These are phyloP conservation scores for Patella ulyssiponensis DNA, from an alignment of 2,888 invertebrate species.

Conservation along the genomic window DNA sequence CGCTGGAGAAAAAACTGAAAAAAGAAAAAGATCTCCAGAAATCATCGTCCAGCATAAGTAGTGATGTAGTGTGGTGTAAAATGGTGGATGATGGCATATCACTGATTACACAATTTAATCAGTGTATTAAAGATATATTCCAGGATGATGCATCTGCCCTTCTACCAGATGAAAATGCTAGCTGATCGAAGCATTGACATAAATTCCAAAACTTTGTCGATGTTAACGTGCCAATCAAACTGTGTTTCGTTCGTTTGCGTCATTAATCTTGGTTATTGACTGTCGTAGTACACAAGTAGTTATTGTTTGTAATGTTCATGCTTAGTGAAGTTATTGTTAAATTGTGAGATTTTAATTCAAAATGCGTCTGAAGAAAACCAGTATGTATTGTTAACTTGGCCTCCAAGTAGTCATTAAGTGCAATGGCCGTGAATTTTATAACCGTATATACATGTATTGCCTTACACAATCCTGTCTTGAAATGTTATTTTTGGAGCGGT, in stretches of 20 bases:
- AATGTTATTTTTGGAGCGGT: too few relatives aligned
- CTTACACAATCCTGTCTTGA: too few relatives aligned
- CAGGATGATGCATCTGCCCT: not conserved
- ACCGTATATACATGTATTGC: too few relatives aligned
- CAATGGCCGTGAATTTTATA: not conserved
- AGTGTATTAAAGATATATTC: not conserved
- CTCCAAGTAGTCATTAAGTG: not conserved
- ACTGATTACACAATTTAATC: not conserved
- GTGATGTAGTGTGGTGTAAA: not conserved
- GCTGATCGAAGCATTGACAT: too few relatives aligned
- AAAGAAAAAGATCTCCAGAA: not conserved
- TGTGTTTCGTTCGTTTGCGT: not conserved
- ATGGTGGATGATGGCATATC: not conserved
- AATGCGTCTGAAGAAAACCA: not conserved
- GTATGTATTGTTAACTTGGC: not conserved
- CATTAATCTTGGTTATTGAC: not conserved
- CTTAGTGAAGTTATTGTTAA: not conserved
- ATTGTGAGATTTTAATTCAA: not conserved
- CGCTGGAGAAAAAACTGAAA: not conserved
- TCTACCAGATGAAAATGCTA: too few relatives aligned
- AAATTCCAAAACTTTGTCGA: too few relatives aligned
- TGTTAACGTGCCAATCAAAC: not conserved
- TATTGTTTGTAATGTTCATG: not conserved
- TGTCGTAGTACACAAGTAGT: not conserved
- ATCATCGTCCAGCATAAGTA: too few relatives aligned